Evolutionary conservation across 2,888 invertebrate species (phyloP).

Genomic region (Amiota mariae): DNA sequence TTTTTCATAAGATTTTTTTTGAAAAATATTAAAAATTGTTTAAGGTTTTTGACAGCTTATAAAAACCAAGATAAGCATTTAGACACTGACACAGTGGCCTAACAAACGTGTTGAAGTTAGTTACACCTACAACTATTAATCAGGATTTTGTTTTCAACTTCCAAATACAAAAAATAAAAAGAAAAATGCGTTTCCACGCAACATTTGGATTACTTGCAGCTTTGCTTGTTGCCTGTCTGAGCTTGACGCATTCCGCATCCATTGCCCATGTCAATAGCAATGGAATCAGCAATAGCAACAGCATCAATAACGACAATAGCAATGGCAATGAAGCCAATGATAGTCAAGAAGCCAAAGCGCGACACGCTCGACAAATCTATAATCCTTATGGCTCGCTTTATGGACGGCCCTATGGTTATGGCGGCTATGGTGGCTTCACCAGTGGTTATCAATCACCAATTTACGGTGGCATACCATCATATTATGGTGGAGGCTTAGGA

Average conservation of each 20-base stretch:
- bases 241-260: constrained; percentile 26
- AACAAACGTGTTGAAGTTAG: not conserved
- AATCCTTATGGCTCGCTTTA: constrained; percentile 35
- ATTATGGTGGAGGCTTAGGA: constrained; percentile 17
- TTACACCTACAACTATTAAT: no score
- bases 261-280: not conserved
- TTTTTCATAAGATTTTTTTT: constrained; percentile 61
- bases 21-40: constrained; percentile 2
- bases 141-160: no score
- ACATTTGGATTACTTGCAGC: constrained; percentile 55
- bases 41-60: constrained; percentile 46
- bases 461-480: constrained; percentile 13
- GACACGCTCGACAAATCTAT: constrained; percentile 19
- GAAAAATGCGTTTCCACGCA: not conserved
- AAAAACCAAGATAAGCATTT: constrained; percentile 38
- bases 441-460: constrained; percentile 17
- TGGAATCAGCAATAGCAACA: not conserved
- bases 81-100: constrained; percentile 41
- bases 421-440: constrained; percentile 28
- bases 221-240: constrained; percentile 49
- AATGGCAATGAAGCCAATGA: not conserved
- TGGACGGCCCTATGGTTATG: constrained; percentile 36
- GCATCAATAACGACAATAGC: not conserved
- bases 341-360: constrained; percentile 23
- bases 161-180: not conserved